Evolutionary conservation across 30 jellyfish, hydroid and myxozoan genomes (phyloP).

Genomic region (Sanderia malayensis): DNA sequence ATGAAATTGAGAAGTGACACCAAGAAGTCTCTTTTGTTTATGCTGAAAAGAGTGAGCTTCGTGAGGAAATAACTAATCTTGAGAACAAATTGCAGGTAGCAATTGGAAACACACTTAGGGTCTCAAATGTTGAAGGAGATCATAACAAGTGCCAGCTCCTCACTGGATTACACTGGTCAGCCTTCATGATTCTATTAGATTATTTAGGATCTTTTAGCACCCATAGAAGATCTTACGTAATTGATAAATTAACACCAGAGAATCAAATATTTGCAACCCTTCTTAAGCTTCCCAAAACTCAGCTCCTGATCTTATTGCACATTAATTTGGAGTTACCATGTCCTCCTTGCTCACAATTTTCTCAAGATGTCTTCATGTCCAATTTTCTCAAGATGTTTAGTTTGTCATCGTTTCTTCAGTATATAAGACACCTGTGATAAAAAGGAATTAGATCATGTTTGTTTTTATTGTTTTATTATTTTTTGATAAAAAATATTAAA

Average conservation of each 20-base stretch:
- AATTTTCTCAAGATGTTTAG: too few relatives aligned
- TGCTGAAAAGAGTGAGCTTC: not conserved
- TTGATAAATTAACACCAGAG: not conserved
- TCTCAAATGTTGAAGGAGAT: not conserved
- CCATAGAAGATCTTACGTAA: not conserved
- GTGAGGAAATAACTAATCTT: not conserved
- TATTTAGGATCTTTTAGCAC: not conserved
- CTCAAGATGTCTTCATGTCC: not conserved
- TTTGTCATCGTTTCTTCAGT: too few relatives aligned
- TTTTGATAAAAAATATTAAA: too few relatives aligned
- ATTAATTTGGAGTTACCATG: not conserved
- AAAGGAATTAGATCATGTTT: too few relatives aligned
- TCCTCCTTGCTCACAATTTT: not conserved
- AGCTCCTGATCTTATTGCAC: not conserved
- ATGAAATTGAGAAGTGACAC: not conserved
- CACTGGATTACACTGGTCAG: conserved; percentile 1
- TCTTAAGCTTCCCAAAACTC: not conserved
- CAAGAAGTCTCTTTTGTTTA: not conserved
- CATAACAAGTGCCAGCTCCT: not conserved
- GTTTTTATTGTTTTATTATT: too few relatives aligned
- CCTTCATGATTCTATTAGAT: not conserved
- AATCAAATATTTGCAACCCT: conserved; percentile 1
- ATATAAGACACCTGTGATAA: too few relatives aligned
- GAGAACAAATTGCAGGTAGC: not conserved
- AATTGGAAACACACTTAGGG: not conserved